Conservation (phyloP, 2,113 vertebrate genomes). For the Symphodus melops region DNA sequence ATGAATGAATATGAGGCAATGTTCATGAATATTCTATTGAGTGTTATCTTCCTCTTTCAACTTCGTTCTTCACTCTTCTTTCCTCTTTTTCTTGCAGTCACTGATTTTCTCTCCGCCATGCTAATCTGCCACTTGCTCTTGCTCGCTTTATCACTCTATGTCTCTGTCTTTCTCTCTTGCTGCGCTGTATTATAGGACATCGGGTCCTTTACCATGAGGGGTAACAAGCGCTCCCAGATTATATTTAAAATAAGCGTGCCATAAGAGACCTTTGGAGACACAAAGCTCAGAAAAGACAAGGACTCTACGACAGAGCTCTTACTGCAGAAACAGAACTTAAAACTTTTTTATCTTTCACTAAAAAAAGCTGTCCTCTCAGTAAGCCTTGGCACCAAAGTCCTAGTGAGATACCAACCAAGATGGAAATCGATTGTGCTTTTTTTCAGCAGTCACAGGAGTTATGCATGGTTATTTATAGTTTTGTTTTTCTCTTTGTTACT, state of each 20-base stretch:
- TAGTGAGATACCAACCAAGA: conserved; percentile 43
- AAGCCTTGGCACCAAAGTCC: conserved; percentile 31
- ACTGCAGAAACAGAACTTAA: neutral
- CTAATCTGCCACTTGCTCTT: conserved; percentile 44
- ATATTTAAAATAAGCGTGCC: conserved; percentile 43
- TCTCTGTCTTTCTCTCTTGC: conserved; percentile 21
- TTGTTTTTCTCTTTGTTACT: conserved; percentile 21
- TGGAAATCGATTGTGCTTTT: conserved; percentile 24
- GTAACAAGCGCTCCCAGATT: conserved; percentile 33
- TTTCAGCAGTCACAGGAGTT: conserved; percentile 19
- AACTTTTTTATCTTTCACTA: neutral
- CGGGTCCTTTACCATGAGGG: conserved; percentile 32
- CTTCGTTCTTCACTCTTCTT: conserved; percentile 21
- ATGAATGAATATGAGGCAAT: conserved; percentile 67
- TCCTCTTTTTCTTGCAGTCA: conserved; percentile 1
- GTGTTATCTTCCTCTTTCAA: conserved; percentile 66
- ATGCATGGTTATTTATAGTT: neutral
- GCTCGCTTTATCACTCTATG: conserved; percentile 37
- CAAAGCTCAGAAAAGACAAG: conserved; percentile 29
- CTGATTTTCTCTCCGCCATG: conserved; percentile 17
- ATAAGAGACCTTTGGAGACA: conserved; percentile 16
- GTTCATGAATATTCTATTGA: conserved; percentile 75
- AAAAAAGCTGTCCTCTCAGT: neutral
- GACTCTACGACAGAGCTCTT: conserved; percentile 1
- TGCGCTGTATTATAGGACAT: conserved; percentile 26